Evolutionary conservation across 2,888 invertebrate genomes (phyloP), one percentile per base, ranked within the genome.

Genomic region (Diaprepes abbreviatus): DNA sequence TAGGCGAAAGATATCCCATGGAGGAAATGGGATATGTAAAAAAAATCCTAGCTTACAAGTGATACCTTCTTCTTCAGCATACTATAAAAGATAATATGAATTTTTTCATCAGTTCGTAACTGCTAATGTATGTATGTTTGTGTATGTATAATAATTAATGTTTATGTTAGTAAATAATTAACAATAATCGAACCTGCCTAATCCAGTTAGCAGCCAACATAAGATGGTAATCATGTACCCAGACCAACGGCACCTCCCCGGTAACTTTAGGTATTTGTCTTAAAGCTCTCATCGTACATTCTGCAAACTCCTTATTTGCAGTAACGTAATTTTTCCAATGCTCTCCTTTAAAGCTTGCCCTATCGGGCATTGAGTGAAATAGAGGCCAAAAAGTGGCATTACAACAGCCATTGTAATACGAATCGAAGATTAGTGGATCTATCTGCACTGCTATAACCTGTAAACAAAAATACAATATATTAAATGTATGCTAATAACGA

Each of bases 171-270:
- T 10, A 24, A 57, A 54, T 28, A 43, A 19, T 33, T 3, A 2
- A 14, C 24, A 10, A 28, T 14, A 43, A 19, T 40, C 35, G 73
- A 78, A 90, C 90, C 85, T 94, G 93, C 82, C 96, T 89, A 74
- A 97, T 92, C 90, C 94, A 94, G 83, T 94, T 95, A 35, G 96
- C 95, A 10, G 95, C 93, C 79, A 96, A 85, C 95, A 96, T 95
- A 14, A 97, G 87, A 81, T 97, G 96, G 82, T 97, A 97, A 82
- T 97, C 97, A 80, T 97, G 97, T 19, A 97, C 90, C 97, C 97
- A 97, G 1, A 97, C 91, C 66, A 97, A 89, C 0, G 96, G 95
- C 17, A 79, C 70, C 7, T 90, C 86, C 10, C 83, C 85, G 12
- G 83, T 81, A 55, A 86, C 86, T 55, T 87, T 87, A 12, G 86